Percentiles rank a stretch among this genome's conserved stretches.
These are phyloP conservation scores for Macrocentrus cingulum DNA, from an alignment of 1,140 invertebrate genomes.

Conservation along the genomic window DNA sequence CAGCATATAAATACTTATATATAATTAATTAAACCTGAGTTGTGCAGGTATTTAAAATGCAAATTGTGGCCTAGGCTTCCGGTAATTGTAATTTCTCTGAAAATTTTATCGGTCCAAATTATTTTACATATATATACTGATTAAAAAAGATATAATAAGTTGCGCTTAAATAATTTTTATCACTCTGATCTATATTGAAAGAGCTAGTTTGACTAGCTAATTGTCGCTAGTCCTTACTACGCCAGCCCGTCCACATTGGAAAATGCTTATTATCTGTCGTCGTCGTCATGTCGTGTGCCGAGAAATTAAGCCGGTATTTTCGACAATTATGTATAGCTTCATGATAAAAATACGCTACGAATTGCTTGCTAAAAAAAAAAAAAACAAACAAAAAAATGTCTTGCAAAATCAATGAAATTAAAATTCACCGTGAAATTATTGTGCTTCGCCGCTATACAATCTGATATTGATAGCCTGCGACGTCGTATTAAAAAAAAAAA, in stretches of 20 bases:
- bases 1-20: too few species aligned
- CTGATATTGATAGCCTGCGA: slow-evolving; percentile 32
- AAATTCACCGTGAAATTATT: too few species aligned
- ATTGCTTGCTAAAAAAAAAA: slow-evolving; percentile 27
- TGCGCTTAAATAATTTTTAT: too few species aligned
- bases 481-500: slow-evolving; percentile 38
- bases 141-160: too few species aligned
- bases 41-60: slow-evolving; percentile 5
- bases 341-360: neutral
- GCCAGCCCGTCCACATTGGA: slow-evolving; percentile 49
- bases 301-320: neutral
- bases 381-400: too few species aligned
- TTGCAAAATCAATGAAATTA: too few species aligned
- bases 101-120: too few species aligned
- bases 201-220: slow-evolving; percentile 51
- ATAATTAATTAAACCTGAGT: slow-evolving; percentile 12
- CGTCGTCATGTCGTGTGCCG: too few species aligned
- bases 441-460: slow-evolving; percentile 29
- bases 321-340: neutral
- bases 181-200: neutral
- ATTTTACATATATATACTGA: too few species aligned
- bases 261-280: neutral
- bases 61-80: slow-evolving; percentile 31
- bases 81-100: slow-evolving; percentile 12
- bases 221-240: slow-evolving; percentile 50